phyloP scores from a whole-genome alignment of 2,797 vertebrate genomes.

The Lerista edwardsae region DNA sequence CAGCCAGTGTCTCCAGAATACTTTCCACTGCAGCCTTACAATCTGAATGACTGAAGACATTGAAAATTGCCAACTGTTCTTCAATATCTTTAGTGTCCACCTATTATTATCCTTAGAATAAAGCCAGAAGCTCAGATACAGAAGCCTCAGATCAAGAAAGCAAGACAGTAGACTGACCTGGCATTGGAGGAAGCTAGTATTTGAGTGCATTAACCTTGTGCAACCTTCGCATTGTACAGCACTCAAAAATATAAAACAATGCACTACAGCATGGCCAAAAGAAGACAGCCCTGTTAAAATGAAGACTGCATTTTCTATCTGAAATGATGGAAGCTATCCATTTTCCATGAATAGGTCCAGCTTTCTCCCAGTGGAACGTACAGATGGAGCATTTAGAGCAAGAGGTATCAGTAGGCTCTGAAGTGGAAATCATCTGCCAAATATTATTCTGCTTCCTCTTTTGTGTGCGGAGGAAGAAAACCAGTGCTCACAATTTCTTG shows the following conservation, averaged over 20 bases:
- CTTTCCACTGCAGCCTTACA: background rate
- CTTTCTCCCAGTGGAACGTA: constrained; percentile 49
- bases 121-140: background rate
- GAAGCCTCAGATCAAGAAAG: background rate
- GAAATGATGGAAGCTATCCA: constrained; percentile 48
- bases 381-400: constrained; percentile 45
- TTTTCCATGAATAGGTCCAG: constrained; percentile 50
- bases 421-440: constrained; percentile 61
- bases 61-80: background rate
- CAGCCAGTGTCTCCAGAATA: background rate
- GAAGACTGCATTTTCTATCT: constrained; percentile 32
- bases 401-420: constrained; percentile 46
- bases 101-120: constrained; percentile 24
- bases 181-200: constrained; percentile 3
- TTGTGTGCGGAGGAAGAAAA: constrained; percentile 54
- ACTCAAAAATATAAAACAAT: constrained; percentile 17
- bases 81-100: background rate
- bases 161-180: background rate
- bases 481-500: constrained; percentile 52
- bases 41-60: background rate
- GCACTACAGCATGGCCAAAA: background rate
- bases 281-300: constrained; percentile 40
- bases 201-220: constrained; percentile 35
- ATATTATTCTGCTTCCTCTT: constrained; percentile 39
- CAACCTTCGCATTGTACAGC: constrained; percentile 15